A percentile compares a stretch with the other conserved stretches of the same genome.
phyloP scores from a whole-genome alignment of 2,888 invertebrate species.

The Cheilosia vulpina region DNA sequence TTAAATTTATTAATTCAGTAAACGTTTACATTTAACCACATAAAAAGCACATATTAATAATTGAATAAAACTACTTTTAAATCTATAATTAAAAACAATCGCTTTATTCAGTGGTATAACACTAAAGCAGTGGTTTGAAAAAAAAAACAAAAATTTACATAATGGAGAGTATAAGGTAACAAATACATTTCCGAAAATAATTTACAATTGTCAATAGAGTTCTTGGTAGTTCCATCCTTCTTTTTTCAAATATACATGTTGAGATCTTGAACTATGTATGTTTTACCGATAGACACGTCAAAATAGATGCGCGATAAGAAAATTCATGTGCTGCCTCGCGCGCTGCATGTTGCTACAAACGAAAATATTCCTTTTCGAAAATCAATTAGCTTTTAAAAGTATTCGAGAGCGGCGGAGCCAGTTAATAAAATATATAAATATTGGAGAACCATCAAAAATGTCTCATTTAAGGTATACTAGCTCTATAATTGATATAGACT shows the following conservation, averaged over 20 bases:
- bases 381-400: too few species aligned
- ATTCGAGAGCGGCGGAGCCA: too few species aligned
- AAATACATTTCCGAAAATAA: conserved; percentile 37
- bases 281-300: conserved; percentile 8
- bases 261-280: conserved; percentile 33
- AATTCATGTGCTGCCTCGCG: not conserved
- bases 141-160: conserved; percentile 58
- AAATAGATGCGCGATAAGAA: conserved; percentile 37
- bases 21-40: conserved; percentile 46
- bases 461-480: conserved; percentile 35
- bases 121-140: conserved; percentile 11
- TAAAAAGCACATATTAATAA: conserved; percentile 28
- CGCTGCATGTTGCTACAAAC: too few species aligned
- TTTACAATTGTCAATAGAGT: conserved; percentile 5
- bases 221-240: not conserved
- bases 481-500: conserved; percentile 48
- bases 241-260: conserved; percentile 10
- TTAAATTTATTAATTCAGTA: conserved; percentile 75
- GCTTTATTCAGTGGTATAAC: not conserved
- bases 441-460: conserved; percentile 3
- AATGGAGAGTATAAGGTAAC: conserved; percentile 72
- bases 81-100: conserved; percentile 6
- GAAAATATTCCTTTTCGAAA: too few species aligned
- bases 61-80: conserved; percentile 44
- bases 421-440: not conserved